Evolutionary conservation across 2,888 invertebrate species (phyloP).

Genomic region (Pegoplata infirma): DNA sequence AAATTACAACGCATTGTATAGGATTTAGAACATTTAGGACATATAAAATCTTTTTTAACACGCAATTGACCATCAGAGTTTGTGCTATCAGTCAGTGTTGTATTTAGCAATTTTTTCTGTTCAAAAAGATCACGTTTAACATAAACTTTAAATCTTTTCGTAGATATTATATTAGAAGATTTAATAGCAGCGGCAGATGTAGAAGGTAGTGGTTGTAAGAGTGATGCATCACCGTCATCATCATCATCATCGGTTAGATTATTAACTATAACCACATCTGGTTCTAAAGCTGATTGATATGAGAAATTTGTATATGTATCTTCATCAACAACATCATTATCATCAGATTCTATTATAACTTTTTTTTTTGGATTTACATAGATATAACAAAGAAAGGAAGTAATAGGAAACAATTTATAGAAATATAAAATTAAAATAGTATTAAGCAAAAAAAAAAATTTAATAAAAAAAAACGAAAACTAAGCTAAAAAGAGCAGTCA

Average conservation of each 20-base stretch:
- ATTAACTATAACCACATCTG: not conserved
- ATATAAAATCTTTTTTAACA: constrained; percentile 14
- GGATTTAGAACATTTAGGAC: constrained; percentile 56
- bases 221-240: not conserved
- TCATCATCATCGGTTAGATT: not conserved
- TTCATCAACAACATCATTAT: constrained; percentile 6
- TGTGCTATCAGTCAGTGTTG: not conserved
- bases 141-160: not conserved
- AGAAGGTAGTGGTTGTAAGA: constrained; percentile 20
- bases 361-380: no score
- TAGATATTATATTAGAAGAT: not conserved
- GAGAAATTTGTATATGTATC: not conserved
- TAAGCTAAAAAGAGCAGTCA: constrained; percentile 62
- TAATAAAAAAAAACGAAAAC: not conserved
- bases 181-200: constrained; percentile 34
- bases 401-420: not conserved
- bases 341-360: not conserved
- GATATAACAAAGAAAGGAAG: not conserved
- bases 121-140: not conserved
- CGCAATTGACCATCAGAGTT: not conserved
- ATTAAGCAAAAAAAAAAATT: constrained; percentile 7
- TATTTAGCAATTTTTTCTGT: not conserved
- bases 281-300: not conserved
- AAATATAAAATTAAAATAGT: not conserved
- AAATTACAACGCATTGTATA: constrained; percentile 76